Conservation (phyloP, 2,888 invertebrate species). For the Amiota communis region DNA sequence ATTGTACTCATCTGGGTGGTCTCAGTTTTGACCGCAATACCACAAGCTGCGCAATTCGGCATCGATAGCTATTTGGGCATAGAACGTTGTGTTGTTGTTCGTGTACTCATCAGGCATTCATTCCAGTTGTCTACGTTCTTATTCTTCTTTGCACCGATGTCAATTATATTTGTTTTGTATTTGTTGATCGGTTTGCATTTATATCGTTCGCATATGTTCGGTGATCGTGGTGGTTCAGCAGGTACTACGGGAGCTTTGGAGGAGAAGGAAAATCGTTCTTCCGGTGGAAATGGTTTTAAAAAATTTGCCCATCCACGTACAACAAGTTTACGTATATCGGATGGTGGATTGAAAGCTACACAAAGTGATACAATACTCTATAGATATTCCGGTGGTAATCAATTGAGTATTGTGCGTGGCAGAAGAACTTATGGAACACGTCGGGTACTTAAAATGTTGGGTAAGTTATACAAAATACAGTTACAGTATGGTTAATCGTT, state of each 20-base stretch:
- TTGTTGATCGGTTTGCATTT: slow-evolving; percentile 83
- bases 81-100: slow-evolving; percentile 68
- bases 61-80: slow-evolving; percentile 72
- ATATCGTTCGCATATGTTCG: slow-evolving; percentile 74
- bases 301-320: slow-evolving; percentile 51
- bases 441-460: slow-evolving; percentile 83
- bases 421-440: slow-evolving; percentile 77
- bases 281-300: slow-evolving; percentile 10
- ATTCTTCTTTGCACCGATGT: slow-evolving; percentile 92
- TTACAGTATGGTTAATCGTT: too few relatives aligned
- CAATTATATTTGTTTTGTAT: slow-evolving; percentile 87
- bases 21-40: slow-evolving; percentile 82
- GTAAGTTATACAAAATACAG: slow-evolving; percentile 77
- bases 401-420: slow-evolving; percentile 75
- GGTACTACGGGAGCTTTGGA: background rate
- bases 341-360: slow-evolving; percentile 72
- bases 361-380: slow-evolving; percentile 64
- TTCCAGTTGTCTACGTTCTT: slow-evolving; percentile 80
- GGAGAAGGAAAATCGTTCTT: slow-evolving; percentile 57
- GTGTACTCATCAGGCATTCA: slow-evolving; percentile 74
- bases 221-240: slow-evolving; percentile 31
- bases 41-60: slow-evolving; percentile 87
- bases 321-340: slow-evolving; percentile 60
- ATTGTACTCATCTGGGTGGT: slow-evolving; percentile 85
- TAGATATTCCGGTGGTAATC: slow-evolving; percentile 69